Conservation (phyloP, 1,140 invertebrate genomes). For the Drosophila azteca region DNA sequence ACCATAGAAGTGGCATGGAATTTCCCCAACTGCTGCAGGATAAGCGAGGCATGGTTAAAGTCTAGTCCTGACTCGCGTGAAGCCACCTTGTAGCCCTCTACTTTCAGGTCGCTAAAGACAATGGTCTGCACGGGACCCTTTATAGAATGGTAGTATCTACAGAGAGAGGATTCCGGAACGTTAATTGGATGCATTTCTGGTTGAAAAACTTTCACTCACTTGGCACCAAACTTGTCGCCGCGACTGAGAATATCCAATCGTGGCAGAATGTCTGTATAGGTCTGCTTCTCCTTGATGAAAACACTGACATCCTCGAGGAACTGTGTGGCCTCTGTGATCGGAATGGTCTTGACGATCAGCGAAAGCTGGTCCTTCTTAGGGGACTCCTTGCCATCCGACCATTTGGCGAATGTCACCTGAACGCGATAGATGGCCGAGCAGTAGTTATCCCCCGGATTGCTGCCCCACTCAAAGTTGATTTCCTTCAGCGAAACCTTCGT, state of each 20-base stretch:
- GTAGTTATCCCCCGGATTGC: constrained; percentile 78
- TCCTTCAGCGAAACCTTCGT: constrained; percentile 55
- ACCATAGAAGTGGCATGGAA: constrained; percentile 82
- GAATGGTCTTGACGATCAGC: constrained; percentile 77
- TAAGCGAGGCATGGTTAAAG: constrained; percentile 65
- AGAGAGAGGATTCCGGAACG: not conserved
- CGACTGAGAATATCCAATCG: constrained; percentile 63
- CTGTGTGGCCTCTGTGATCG: constrained; percentile 61
- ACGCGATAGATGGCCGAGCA: constrained; percentile 77
- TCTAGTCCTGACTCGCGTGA: constrained; percentile 71
- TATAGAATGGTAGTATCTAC: constrained; percentile 84
- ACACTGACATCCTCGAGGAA: constrained; percentile 74
- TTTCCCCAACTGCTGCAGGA: constrained; percentile 69
- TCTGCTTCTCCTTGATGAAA: constrained; percentile 76
- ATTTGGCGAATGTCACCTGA: constrained; percentile 48
- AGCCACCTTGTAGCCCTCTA: constrained; percentile 64
- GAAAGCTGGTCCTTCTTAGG: constrained; percentile 46
- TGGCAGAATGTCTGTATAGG: constrained; percentile 70
- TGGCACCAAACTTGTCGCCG: constrained; percentile 64
- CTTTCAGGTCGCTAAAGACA: constrained; percentile 75
- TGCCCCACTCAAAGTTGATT: constrained; percentile 74
- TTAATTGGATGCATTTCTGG: not conserved
- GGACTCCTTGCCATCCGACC: constrained; percentile 32
- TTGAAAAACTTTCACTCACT: constrained; percentile 44
- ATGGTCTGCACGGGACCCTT: constrained; percentile 75